These are phyloP conservation scores for Pyrocephalus nanus DNA, from an alignment of 2,797 vertebrate genomes.

Conservation along the genomic window DNA sequence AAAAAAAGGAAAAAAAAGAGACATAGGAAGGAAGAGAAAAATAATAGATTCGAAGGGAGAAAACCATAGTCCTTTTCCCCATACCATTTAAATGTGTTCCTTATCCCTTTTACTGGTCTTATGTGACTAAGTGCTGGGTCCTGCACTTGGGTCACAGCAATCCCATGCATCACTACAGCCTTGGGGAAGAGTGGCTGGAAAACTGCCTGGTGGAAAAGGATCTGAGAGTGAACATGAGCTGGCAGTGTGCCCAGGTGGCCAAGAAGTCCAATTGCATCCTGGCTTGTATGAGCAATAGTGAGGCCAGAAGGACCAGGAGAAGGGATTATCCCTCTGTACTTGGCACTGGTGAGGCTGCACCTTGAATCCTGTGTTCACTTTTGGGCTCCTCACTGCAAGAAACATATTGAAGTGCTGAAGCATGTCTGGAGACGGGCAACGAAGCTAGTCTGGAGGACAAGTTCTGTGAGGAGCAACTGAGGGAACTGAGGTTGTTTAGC, in stretches of 20 bases:
- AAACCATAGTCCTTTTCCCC: neutral
- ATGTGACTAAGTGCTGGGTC: neutral
- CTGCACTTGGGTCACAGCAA: neutral
- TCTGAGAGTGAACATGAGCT: neutral
- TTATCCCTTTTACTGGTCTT: neutral
- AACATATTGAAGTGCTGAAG: neutral
- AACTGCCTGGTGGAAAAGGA: neutral
- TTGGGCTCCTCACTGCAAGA: fast-evolving
- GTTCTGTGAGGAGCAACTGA: fast-evolving
- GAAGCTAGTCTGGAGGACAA: neutral
- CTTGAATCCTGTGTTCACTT: neutral
- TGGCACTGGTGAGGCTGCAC: fast-evolving
- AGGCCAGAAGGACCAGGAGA: neutral
- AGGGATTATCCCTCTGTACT: neutral
- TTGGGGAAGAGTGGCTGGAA: neutral
- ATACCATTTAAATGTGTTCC: neutral
- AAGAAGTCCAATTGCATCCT: fast-evolving
- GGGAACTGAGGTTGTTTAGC: neutral
- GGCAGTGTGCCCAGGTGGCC: neutral
- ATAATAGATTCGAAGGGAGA: neutral
- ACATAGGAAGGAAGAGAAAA: neutral
- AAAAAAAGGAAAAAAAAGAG: fast-evolving
- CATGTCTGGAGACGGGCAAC: fast-evolving
- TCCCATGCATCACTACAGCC: neutral
- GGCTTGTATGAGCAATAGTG: fast-evolving